phyloP scores from a whole-genome alignment of 2,888 invertebrate species.

The Microctonus brassicae region DNA sequence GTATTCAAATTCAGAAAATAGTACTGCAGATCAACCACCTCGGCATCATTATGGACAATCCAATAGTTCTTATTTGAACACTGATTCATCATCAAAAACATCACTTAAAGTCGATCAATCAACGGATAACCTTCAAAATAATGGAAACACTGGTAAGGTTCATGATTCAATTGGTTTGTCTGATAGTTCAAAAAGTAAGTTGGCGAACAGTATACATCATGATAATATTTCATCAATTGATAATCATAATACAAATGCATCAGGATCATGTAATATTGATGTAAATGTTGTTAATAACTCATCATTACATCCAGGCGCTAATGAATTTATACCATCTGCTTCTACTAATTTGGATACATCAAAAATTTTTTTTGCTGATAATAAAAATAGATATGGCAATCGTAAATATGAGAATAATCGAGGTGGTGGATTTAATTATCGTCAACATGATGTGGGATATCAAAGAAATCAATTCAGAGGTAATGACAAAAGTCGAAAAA shows the following conservation, averaged over 20 bases:
- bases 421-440: conserved; percentile 25
- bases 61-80: conserved; percentile 29
- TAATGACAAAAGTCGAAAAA: conserved; percentile 34
- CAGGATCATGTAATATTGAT: conserved; percentile 12
- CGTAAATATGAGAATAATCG: conserved; percentile 42
- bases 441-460: conserved; percentile 35
- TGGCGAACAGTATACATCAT: conserved; percentile 37
- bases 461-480: conserved; percentile 31
- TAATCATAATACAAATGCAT: conserved; percentile 7
- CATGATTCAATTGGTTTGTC: background rate
- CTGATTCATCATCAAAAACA: background rate
- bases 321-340: conserved; percentile 74
- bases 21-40: conserved; percentile 42
- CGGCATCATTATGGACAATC: conserved; percentile 51
- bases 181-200: conserved; percentile 23
- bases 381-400: conserved; percentile 40
- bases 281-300: conserved; percentile 59
- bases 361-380: conserved; percentile 44
- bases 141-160: background rate
- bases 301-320: conserved; percentile 73
- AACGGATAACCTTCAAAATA: conserved; percentile 28
- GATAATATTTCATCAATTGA: conserved; percentile 36
- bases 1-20: conserved; percentile 48
- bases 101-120: background rate
- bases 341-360: conserved; percentile 32